Evolutionary conservation across 2,797 vertebrate genomes (phyloP).

Genomic region (Sebastes nivosus): DNA sequence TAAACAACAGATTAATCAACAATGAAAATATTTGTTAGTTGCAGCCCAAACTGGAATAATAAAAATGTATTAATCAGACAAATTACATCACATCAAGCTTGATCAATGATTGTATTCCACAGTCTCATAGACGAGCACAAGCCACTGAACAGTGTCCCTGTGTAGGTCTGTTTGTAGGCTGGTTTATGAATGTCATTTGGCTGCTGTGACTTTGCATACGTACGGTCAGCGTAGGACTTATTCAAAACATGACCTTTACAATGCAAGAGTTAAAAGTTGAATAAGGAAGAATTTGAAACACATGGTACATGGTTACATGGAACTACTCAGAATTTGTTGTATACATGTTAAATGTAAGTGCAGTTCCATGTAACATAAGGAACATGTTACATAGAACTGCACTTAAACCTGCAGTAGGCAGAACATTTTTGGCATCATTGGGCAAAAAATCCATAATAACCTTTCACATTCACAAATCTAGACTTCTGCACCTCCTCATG

Average conservation of each 20-base stretch:
- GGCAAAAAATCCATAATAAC: too few species aligned
- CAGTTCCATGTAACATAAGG: too few species aligned
- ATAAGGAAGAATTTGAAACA: neutral
- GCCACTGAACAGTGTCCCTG: neutral
- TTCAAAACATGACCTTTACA: conserved; percentile 35
- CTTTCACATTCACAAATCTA: too few species aligned
- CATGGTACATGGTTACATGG: neutral
- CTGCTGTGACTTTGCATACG: conserved; percentile 28
- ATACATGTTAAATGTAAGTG: too few species aligned
- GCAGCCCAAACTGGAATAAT: neutral
- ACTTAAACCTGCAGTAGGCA: too few species aligned
- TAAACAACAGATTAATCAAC: too few species aligned
- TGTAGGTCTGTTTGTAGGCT: neutral
- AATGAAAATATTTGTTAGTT: too few species aligned
- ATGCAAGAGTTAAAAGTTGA: neutral
- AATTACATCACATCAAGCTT: neutral
- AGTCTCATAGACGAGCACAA: neutral
- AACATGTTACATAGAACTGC: neutral
- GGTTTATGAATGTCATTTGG: neutral
- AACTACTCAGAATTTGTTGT: too few species aligned
- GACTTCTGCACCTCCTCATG: too few species aligned
- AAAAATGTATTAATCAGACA: neutral
- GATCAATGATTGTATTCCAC: neutral
- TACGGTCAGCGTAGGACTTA: neutral
- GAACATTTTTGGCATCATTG: too few species aligned